Percentiles rank a stretch among this genome's conserved stretches.
Evolutionary conservation across 2,113 vertebrate genomes (phyloP).

Genomic region (Hypanus sabinus): DNA sequence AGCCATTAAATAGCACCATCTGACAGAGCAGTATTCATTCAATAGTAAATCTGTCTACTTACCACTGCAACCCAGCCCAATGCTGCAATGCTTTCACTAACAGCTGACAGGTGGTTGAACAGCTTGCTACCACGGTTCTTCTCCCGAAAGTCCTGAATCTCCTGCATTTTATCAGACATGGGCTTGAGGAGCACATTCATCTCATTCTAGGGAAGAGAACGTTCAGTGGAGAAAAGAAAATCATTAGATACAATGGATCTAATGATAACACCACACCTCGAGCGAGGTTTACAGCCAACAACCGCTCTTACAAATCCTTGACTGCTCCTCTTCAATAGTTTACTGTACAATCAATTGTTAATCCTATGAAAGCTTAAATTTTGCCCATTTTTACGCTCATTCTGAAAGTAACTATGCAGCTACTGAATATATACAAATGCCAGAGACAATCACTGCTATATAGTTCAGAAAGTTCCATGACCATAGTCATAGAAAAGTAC

Average conservation of each 20-base stretch:
- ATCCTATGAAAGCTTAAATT: background rate
- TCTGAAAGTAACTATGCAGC: background rate
- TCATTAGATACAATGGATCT: background rate
- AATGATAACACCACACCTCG: background rate
- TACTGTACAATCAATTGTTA: background rate
- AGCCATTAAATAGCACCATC: background rate
- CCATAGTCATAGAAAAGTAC: no score
- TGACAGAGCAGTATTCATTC: background rate
- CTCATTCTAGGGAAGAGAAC: slow-evolving; percentile 60
- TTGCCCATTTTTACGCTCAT: background rate
- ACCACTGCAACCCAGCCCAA: slow-evolving; percentile 96
- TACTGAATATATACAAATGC: background rate
- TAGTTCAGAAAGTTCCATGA: background rate
- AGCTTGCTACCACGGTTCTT: slow-evolving; percentile 78
- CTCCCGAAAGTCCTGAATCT: slow-evolving; percentile 87
- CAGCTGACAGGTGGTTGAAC: slow-evolving; percentile 91
- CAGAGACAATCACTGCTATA: background rate
- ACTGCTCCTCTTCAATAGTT: background rate
- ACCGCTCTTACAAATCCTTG: background rate
- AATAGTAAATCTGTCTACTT: slow-evolving; percentile 42
- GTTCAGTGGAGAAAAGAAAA: background rate
- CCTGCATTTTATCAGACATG: slow-evolving; percentile 87
- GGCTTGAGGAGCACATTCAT: slow-evolving; percentile 77
- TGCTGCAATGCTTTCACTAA: slow-evolving; percentile 94
- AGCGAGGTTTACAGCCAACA: background rate